Conservation (phyloP, 2,888 invertebrate genomes). For the Drosophila affinis region DNA sequence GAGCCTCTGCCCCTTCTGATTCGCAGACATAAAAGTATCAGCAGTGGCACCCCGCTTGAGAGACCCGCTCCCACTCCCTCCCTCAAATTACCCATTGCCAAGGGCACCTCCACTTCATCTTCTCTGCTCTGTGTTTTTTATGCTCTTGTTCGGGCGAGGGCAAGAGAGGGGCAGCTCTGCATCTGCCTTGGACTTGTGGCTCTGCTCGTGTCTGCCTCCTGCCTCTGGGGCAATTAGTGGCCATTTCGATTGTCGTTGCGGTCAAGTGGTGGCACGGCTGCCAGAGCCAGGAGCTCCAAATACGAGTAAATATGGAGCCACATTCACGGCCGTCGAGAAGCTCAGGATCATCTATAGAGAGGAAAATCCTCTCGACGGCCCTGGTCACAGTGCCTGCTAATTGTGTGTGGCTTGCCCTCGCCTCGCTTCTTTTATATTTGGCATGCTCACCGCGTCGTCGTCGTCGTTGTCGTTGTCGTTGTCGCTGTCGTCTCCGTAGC, state of each 20-base stretch:
- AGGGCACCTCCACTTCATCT: too few relatives aligned
- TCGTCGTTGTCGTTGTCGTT: not conserved
- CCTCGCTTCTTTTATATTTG: not conserved
- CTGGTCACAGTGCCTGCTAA: constrained; percentile 12
- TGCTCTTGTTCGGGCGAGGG: too few relatives aligned
- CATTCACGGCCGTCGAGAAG: not conserved
- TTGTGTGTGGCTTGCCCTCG: not conserved
- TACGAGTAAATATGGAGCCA: not conserved
- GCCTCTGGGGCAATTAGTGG: not conserved
- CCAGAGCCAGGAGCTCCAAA: not conserved
- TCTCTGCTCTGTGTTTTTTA: too few relatives aligned
- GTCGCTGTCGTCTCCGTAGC: not conserved
- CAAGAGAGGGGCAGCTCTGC: constrained; percentile 7
- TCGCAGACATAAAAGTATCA: too few relatives aligned
- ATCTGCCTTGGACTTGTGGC: not conserved
- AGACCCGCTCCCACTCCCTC: too few relatives aligned
- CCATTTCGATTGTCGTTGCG: constrained; percentile 19
- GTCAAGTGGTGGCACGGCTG: constrained; percentile 11
- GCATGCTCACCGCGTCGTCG: constrained; percentile 22
- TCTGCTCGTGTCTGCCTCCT: too few relatives aligned
- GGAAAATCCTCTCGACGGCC: too few relatives aligned
- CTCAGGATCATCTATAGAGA: too few relatives aligned
- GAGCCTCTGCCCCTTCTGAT: too few relatives aligned
- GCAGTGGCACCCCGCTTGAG: too few relatives aligned
- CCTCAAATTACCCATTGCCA: too few relatives aligned